Base-by-base conservation (phyloP, 2,797 vertebrate genomes). In the Trematomus bernacchii region DNA sequence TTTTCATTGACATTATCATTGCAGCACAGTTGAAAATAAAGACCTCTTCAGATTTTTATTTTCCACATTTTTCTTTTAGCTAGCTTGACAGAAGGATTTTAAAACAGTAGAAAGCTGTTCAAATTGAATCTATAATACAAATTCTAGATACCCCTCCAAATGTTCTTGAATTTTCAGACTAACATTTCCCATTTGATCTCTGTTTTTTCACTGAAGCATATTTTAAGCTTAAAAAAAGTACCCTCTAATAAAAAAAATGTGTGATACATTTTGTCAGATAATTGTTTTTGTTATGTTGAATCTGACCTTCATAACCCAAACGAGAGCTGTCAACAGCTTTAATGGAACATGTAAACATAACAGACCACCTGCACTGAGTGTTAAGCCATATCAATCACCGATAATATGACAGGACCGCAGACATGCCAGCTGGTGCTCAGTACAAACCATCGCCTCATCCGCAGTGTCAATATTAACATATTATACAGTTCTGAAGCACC, bases 401-500 rank as follows among this genome's bases (percentile, higher is more conserved):
- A 50, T 71, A 63, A 82, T 66, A 46, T 66, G 51, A 77, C 63
- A 70, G 47, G 61, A 60, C 72, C 62, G 67, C 70, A 80, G 62
- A 77, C 63, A 43, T 60, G 40, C 14, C 78, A 40, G 60, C 59
- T 3, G 19, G 50, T 62, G 61, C 55, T 72, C 30, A 30, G 58
- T 19, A 71, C 33, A 72, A 80, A 82, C 58, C 66, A 14, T 68
- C 4, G 10, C 64, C 77, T 70, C 83, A 61, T 74, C 63, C 4
- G 6, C 4, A 4, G 66, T 58, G 71, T 79, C 77, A 77, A 82
- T 79, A 61, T 63, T 91, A 71, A 83, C 79, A 59, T 71, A 77
- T 77, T 3, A 6, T 50, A 63, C 55, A 65, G 55, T 57, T 40
- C 47, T 74, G 67, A 73, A 71, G 37, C 42, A 62, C 53, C 51